phyloP scores from a whole-genome alignment of 2,888 invertebrate species.

The Mesoligia furuncula region DNA sequence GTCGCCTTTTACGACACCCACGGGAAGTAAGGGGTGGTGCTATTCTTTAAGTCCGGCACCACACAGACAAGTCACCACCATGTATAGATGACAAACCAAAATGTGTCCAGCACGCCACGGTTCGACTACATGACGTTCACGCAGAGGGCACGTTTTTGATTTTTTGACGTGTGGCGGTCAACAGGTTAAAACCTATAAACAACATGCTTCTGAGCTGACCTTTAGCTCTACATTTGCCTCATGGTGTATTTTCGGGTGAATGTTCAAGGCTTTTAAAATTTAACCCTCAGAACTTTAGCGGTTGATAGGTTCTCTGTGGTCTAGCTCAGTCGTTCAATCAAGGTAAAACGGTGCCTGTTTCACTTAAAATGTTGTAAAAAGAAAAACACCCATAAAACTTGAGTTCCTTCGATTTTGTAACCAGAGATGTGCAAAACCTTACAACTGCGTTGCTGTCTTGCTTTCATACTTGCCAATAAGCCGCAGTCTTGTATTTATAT shows the following conservation, averaged over 20 bases:
- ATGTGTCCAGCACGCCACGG: too few species aligned
- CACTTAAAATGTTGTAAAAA: constrained; percentile 4
- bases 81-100: too few species aligned
- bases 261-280: constrained; percentile 22
- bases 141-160: too few species aligned
- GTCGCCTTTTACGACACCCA: too few species aligned
- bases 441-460: constrained; percentile 2
- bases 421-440: constrained; percentile 14
- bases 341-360: background rate
- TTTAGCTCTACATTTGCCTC: constrained; percentile 15
- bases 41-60: too few species aligned
- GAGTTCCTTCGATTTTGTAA: constrained; percentile 24
- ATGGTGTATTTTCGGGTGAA: constrained; percentile 1
- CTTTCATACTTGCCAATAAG: background rate
- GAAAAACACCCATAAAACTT: too few species aligned
- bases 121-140: too few species aligned
- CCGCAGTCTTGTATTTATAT: background rate
- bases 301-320: constrained; percentile 3
- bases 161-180: too few species aligned
- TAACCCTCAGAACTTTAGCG: constrained; percentile 33
- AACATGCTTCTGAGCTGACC: background rate
- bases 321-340: constrained; percentile 5
- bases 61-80: too few species aligned
- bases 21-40: too few species aligned
- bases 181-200: constrained; percentile 14